A percentile compares a stretch with the other conserved stretches of the same genome.
These are phyloP conservation scores for Dipodomys spectabilis DNA, from an alignment of 2,113 vertebrate genomes.

Conservation along the genomic window DNA sequence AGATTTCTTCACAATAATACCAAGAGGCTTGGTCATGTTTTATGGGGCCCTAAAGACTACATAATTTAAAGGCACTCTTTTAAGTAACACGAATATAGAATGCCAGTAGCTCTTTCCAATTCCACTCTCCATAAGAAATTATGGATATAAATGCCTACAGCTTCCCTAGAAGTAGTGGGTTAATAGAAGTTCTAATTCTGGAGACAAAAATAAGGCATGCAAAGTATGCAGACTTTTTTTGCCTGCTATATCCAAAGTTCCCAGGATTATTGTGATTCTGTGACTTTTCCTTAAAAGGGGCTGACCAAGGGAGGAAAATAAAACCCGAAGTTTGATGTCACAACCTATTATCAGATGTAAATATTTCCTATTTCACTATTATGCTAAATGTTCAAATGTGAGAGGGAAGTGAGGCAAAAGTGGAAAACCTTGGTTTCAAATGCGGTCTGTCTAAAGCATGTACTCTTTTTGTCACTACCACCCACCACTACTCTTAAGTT, in stretches of 20 bases:
- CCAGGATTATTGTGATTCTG: background rate
- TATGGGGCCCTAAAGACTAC: background rate
- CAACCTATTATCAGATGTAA: conserved; percentile 26
- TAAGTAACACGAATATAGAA: conserved; percentile 55
- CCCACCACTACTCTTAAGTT: background rate
- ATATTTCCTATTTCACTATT: conserved; percentile 8
- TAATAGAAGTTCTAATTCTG: background rate
- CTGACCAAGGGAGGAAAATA: conserved; percentile 33
- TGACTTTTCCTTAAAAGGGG: background rate
- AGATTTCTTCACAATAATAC: conserved; percentile 5
- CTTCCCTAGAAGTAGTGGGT: background rate
- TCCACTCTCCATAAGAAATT: background rate
- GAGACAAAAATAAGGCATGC: background rate
- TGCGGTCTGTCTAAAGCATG: background rate
- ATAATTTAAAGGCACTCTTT: background rate
- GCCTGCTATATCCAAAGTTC: background rate
- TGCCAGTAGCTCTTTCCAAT: background rate
- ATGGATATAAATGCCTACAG: background rate
- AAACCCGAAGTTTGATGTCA: background rate
- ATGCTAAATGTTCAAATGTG: background rate
- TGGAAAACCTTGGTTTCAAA: conserved; percentile 28
- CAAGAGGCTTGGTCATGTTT: background rate
- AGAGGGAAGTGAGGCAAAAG: background rate
- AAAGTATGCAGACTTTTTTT: background rate
- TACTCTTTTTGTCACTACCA: background rate